phyloP scores from a whole-genome alignment of 2,888 invertebrate species.

The Torymus auratus region DNA sequence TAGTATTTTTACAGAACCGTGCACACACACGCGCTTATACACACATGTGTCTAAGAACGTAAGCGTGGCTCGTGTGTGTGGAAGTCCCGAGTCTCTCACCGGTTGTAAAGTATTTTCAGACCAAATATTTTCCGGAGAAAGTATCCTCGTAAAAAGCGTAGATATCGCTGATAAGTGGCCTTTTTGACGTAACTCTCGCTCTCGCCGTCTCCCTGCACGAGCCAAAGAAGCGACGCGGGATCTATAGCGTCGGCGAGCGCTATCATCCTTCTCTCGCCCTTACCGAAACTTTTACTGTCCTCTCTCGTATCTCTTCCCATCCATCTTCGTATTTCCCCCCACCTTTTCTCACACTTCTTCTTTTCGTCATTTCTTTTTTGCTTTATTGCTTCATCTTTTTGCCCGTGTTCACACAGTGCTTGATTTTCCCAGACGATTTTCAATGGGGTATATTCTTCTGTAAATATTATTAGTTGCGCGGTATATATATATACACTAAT shows the following conservation, averaged over 20 bases:
- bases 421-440: not conserved
- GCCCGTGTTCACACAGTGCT: not conserved
- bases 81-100: conserved; percentile 4
- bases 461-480: too few relatives aligned
- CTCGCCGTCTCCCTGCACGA: not conserved
- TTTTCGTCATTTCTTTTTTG: conserved; percentile 29
- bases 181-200: conserved; percentile 52
- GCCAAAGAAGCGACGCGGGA: conserved; percentile 7
- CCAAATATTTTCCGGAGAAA: conserved; percentile 59
- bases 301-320: conserved; percentile 13
- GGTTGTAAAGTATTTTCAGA: conserved; percentile 57
- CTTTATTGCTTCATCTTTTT: conserved; percentile 29
- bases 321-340: conserved; percentile 18
- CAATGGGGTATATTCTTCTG: too few relatives aligned
- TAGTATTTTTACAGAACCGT: conserved; percentile 44
- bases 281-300: conserved; percentile 29
- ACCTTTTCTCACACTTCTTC: conserved; percentile 50
- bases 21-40: too few relatives aligned
- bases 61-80: not conserved
- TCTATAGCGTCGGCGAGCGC: conserved; percentile 7
- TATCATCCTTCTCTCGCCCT: conserved; percentile 30
- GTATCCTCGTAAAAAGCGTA: conserved; percentile 59
- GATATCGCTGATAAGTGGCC: conserved; percentile 61
- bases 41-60: not conserved
- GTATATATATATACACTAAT: too few relatives aligned